Evolutionary conservation across 1,140 invertebrate species (phyloP), one percentile per base, ranked within the genome.

Genomic region (Drosophila ananassae): DNA sequence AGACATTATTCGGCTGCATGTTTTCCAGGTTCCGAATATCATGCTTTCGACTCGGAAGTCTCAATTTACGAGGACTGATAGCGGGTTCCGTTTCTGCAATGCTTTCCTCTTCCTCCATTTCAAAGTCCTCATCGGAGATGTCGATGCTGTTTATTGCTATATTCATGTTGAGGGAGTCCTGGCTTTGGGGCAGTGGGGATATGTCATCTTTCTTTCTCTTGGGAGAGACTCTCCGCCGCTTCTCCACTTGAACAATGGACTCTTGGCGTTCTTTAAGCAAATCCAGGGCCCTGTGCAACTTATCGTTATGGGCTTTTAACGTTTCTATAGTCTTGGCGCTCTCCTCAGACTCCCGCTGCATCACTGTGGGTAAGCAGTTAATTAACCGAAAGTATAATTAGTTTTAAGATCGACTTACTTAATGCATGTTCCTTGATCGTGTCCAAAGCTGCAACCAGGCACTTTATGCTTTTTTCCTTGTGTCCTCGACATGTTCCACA

Each of bases 111-210:
- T 85, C 81, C 4, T 44, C 28, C 30, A 57, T 57, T 10, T 76
- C 73, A n/a, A 44, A 47, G 12, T 76, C 73, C 6, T 76, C 73
- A 9, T 82, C 73, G 2, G 71, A 79, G 13, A 83, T 12, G 22
- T 83, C 63, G 7, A 79, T 67, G 12, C 58, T 80, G 37, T 64
- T 78, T 9, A 91, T 22, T 2, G 90, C 90, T 62, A 91, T 90
- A 28, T 91, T 91, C 53, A 90, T 68, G 64, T 90, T 84, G 0
- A 85, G 21, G 0, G 82, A 82, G n/a, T 24, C 52, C 13, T 90
- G 77, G 41, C 71, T 90, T 37, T 78, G 81, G 1, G 59, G 47
- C 17, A 75, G 28, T 7, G 82, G 82, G 0, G 82, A 87, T 10
- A 53, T 68, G 32, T 50, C 63, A n/a, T 74, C 50, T 17, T 39